Evolutionary conservation across 2,113 vertebrate species (phyloP).

Genomic region (Craseonycteris thonglongyai): DNA sequence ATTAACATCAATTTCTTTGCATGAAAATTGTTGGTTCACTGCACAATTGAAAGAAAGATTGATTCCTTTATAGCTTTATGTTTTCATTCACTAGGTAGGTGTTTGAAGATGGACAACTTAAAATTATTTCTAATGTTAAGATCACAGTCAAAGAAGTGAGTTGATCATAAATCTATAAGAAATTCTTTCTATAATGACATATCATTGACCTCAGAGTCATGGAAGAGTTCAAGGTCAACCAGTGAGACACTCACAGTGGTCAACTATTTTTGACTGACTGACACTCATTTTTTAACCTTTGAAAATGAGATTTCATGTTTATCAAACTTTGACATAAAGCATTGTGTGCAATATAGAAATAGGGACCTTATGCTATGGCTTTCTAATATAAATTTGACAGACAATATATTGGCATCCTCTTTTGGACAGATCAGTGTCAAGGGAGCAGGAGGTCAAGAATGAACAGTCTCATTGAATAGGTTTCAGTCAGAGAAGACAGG

Average conservation of each 20-base stretch:
- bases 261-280: slow-evolving; percentile 66
- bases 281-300: slow-evolving; percentile 67
- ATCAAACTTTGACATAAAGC: slow-evolving; percentile 71
- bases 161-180: slow-evolving; percentile 18
- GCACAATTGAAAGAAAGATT: slow-evolving; percentile 27
- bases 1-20: neutral
- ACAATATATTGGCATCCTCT: slow-evolving; percentile 56
- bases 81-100: slow-evolving; percentile 5
- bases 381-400: slow-evolving; percentile 62
- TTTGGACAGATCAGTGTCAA: slow-evolving; percentile 58
- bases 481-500: slow-evolving; percentile 51
- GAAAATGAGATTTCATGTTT: slow-evolving; percentile 75
- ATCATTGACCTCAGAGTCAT: slow-evolving; percentile 52
- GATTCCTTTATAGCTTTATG: neutral
- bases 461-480: slow-evolving; percentile 31
- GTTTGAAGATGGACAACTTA: slow-evolving; percentile 17
- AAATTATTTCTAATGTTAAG: slow-evolving; percentile 20
- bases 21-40: slow-evolving; percentile 19
- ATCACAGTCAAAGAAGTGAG: slow-evolving; percentile 42
- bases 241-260: slow-evolving; percentile 58
- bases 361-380: slow-evolving; percentile 42
- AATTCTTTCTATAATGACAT: slow-evolving; percentile 47
- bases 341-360: slow-evolving; percentile 63
- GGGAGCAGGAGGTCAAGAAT: slow-evolving; percentile 36
- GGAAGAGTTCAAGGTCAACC: slow-evolving; percentile 67